These are phyloP conservation scores for Xiphophorus couchianus DNA, from an alignment of 2,113 vertebrate genomes.

Conservation along the genomic window DNA sequence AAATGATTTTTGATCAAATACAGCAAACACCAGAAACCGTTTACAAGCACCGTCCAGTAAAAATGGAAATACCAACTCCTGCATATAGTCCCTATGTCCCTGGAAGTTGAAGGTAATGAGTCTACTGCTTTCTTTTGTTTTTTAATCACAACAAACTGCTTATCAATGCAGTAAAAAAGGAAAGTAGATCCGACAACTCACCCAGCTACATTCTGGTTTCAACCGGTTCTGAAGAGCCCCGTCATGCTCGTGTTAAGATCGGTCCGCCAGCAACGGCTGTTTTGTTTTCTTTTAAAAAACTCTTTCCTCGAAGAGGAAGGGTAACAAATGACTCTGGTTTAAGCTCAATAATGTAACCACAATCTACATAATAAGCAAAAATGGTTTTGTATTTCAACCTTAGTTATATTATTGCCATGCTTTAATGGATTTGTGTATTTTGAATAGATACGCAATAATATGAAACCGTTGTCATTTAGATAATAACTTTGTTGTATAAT, in stretches of 20 bases:
- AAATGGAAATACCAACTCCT: not conserved
- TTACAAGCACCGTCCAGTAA: not conserved
- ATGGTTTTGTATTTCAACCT: no score
- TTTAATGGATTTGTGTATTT: not conserved
- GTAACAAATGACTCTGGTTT: not conserved
- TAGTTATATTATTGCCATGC: rapidly evolving
- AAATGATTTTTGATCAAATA: not conserved
- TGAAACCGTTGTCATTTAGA: not conserved
- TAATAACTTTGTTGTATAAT: rapidly evolving
- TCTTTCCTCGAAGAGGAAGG: not conserved
- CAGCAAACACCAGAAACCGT: not conserved
- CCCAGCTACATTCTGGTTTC: constrained; percentile 61
- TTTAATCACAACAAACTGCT: constrained; percentile 30
- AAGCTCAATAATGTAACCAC: no score
- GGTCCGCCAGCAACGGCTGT: constrained; percentile 72
- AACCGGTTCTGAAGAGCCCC: constrained; percentile 64
- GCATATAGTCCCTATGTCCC: not conserved
- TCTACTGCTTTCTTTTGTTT: constrained; percentile 51
- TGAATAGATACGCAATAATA: not conserved
- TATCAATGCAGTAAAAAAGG: constrained; percentile 65
- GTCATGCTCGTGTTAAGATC: constrained; percentile 41
- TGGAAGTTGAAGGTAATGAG: constrained; percentile 23
- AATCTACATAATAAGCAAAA: no score
- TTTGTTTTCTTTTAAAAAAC: constrained; percentile 2
- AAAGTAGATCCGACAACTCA: constrained; percentile 67